These are phyloP conservation scores for Rugalucina vietnamica DNA, from an alignment of 2,888 invertebrate species.

Conservation along the genomic window DNA sequence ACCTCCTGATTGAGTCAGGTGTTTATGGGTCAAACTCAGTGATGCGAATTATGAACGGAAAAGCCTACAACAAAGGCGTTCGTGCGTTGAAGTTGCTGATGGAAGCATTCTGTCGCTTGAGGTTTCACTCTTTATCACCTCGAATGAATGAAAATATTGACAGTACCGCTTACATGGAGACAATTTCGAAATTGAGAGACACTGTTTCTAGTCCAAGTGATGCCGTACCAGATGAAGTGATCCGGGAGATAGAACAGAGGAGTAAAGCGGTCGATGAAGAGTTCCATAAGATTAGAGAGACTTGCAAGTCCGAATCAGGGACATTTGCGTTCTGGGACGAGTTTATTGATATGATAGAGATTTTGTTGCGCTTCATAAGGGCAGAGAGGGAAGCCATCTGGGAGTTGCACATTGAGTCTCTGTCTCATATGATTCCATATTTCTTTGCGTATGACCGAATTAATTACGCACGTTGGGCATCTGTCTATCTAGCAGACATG, in stretches of 20 bases:
- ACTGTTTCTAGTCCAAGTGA: background rate
- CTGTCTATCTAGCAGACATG: background rate
- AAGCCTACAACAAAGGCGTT: constrained; percentile 1
- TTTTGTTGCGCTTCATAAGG: background rate
- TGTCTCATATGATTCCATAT: background rate
- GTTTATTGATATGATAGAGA: background rate
- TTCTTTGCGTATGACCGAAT: background rate
- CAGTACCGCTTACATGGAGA: background rate
- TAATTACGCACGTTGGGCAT: background rate
- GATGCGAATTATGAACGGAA: background rate
- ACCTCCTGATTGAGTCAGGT: background rate
- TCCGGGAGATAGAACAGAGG: background rate
- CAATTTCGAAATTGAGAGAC: background rate
- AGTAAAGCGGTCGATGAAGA: background rate
- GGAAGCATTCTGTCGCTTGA: background rate
- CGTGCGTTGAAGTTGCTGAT: background rate
- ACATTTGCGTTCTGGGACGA: background rate
- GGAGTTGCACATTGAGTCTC: background rate
- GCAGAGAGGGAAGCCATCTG: background rate
- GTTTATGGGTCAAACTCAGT: background rate
- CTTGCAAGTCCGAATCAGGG: background rate
- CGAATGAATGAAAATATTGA: background rate
- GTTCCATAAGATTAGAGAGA: background rate
- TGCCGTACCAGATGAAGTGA: background rate
- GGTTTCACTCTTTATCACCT: background rate